Base-by-base conservation (phyloP, 1,140 invertebrate species). In the Achroia grisella region DNA sequence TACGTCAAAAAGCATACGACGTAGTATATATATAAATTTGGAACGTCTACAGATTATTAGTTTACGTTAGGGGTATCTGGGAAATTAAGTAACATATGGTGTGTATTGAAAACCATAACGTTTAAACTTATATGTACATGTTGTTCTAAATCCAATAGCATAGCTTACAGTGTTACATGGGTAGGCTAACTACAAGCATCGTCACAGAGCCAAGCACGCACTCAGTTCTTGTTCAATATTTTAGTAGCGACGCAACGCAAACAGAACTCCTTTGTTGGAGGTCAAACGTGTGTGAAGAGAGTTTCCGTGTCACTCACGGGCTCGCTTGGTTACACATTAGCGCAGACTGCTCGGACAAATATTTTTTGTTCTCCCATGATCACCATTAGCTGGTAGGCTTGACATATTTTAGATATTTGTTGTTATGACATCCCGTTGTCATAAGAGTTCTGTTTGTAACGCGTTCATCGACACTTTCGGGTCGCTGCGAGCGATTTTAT, bases 361-460 rank as follows among this genome's bases (percentile, higher is more conserved):
- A 80, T 80, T 82, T 78, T 80, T 78, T 79, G 75, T 79, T 76
- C 74, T 71, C 62, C 72, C 63, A 70, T 78, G 67, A 80, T 80
- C 71, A 67, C 65, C 60, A 70, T 77, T 76, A 75, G 59, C 53
- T 66, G 55, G 57, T 62, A 62, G 53, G 59, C 62, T 67, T 62
- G 66, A 74, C 70, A 70, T 65, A 60, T 73, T 65, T 67, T 56
- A 48, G 39, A 62, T 69, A 58, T 73, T 77, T 75, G 69, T 62
- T 69, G 55, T 58, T 64, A 51, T 56, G 46, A 63, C 56, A 58
- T 68, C 66, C 59, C 64, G 59, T 56, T 48, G 52, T 54, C 15
- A 23, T 23, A 36, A 45, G 53, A 46, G 41, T 35, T 54, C 59
- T 58, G 39, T 50, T 50, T 50, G 48, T 42, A 12, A 40, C 35